Evolutionary conservation across 2,797 vertebrate species (phyloP).

Genomic region (Danio tinwini): DNA sequence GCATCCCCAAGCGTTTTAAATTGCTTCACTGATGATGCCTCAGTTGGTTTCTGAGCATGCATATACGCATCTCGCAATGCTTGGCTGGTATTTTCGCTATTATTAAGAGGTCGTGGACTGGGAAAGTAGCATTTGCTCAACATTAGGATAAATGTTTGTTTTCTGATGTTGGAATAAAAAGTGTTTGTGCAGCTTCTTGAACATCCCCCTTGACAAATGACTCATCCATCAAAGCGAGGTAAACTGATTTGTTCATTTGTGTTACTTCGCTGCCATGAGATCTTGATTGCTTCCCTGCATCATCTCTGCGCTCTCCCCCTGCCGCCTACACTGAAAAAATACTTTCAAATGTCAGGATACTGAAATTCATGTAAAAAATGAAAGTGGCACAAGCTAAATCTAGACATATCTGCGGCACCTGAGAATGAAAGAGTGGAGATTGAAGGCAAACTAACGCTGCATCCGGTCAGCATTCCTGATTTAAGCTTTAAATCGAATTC

Average conservation of each 20-base stretch:
- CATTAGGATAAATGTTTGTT: slow-evolving; percentile 35
- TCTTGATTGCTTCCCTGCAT: slow-evolving; percentile 46
- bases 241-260: slow-evolving; percentile 50
- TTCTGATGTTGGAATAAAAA: slow-evolving; percentile 36
- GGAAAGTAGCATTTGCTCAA: slow-evolving; percentile 40
- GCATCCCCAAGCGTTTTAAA: slow-evolving; percentile 1
- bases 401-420: slow-evolving; percentile 37
- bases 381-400: slow-evolving; percentile 15
- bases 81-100: slow-evolving; percentile 17
- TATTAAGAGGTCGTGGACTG: slow-evolving; percentile 23
- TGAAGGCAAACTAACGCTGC: background rate
- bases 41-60: slow-evolving; percentile 1
- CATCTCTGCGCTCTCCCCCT: slow-evolving; percentile 15
- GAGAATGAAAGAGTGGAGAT: slow-evolving; percentile 19
- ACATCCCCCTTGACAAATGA: slow-evolving; percentile 42
- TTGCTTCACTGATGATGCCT: slow-evolving; percentile 1
- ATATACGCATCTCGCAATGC: background rate
- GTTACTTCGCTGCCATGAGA: slow-evolving; percentile 30
- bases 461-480: slow-evolving; percentile 15
- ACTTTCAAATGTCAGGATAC: slow-evolving; percentile 41
- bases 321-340: slow-evolving; percentile 12
- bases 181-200: slow-evolving; percentile 29
- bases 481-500: slow-evolving; percentile 27
- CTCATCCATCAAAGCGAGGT: slow-evolving; percentile 47
- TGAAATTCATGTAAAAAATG: slow-evolving; percentile 15